Conservation (phyloP, 2,888 invertebrate species). For the Deilephila porcellus region DNA sequence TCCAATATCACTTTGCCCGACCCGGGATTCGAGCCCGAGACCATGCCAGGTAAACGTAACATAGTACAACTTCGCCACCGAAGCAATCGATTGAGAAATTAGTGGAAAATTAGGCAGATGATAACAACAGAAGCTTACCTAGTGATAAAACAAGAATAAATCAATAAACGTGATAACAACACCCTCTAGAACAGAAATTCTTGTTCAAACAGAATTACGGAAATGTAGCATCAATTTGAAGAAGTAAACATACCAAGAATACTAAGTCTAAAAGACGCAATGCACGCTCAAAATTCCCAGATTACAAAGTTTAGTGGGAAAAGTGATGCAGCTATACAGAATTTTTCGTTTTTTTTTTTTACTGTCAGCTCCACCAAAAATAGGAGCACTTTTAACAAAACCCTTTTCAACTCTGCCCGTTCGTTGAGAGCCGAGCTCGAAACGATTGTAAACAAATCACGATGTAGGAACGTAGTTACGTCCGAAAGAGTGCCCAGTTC, state of each 20-base stretch:
- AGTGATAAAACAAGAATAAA: no score
- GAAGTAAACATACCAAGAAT: background rate
- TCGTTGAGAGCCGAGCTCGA: background rate
- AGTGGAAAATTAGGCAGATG: no score
- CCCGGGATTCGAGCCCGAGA: no score
- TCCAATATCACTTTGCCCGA: no score
- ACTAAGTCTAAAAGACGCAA: background rate
- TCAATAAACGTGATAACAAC: no score
- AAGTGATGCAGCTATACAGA: slow-evolving; percentile 2
- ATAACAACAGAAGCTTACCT: no score
- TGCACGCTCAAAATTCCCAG: slow-evolving; percentile 12
- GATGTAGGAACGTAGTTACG: background rate
- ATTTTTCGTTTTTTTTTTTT: background rate
- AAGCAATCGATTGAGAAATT: no score
- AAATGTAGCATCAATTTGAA: no score
- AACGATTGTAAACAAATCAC: slow-evolving; percentile 22
- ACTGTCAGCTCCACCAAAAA: background rate
- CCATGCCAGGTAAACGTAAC: no score
- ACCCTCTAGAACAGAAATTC: no score
- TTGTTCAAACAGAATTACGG: no score
- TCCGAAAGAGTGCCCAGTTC: background rate
- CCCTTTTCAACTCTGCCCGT: slow-evolving; percentile 4
- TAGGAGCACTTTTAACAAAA: slow-evolving; percentile 25
- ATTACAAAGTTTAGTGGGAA: slow-evolving; percentile 3
- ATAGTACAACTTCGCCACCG: no score